Conservation (phyloP, 2,113 vertebrate genomes). For the Atractosteus spatula region DNA sequence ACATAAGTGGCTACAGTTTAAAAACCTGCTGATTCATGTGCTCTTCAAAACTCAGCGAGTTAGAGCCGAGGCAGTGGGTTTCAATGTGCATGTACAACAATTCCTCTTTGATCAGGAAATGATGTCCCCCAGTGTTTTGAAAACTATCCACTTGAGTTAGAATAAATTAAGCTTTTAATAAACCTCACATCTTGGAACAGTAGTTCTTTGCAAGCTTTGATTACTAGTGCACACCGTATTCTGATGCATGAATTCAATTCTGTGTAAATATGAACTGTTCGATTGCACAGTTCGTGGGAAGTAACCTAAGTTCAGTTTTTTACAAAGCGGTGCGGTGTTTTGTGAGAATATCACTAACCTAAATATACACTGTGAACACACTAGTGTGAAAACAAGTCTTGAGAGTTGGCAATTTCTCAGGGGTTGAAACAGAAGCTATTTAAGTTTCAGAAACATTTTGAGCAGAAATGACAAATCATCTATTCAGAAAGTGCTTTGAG, state of each 20-base stretch:
- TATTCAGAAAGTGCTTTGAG: conserved; percentile 23
- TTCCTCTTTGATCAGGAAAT: conserved; percentile 30
- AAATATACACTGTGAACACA: not conserved
- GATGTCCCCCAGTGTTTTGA: conserved; percentile 26
- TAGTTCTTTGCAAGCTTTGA: not conserved
- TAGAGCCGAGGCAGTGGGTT: conserved; percentile 22
- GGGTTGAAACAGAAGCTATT: conserved; percentile 4
- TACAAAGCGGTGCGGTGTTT: not conserved
- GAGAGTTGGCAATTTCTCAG: conserved; percentile 12
- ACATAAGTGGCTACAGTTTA: conserved; percentile 16
- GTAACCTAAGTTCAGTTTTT: not conserved
- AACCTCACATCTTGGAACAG: not conserved
- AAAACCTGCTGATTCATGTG: conserved; percentile 32
- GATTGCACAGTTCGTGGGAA: not conserved
- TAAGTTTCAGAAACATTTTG: conserved; percentile 3
- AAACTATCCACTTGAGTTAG: conserved; percentile 13
- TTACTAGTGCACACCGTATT: not conserved
- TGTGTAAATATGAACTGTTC: not conserved
- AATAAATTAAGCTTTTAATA: not conserved
- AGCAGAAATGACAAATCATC: conserved; percentile 7
- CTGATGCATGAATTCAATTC: not conserved
- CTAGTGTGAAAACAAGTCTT: not conserved
- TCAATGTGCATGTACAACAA: conserved; percentile 17
- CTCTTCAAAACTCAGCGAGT: conserved; percentile 27
- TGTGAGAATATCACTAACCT: too few relatives aligned